These are phyloP conservation scores for Solenopsis invicta DNA, from an alignment of 1,140 invertebrate species.

Conservation along the genomic window DNA sequence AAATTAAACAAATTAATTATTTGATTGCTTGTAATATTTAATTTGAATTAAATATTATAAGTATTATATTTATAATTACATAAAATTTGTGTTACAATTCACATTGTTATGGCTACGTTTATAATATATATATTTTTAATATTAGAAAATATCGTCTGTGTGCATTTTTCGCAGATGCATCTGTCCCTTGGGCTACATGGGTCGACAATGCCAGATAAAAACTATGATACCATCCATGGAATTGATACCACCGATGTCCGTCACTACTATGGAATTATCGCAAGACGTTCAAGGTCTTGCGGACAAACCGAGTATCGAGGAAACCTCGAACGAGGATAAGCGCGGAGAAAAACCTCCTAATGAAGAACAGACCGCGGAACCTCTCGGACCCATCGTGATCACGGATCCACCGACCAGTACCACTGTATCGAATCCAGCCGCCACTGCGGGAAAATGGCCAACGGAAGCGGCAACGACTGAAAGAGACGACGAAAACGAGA, in stretches of 20 bases:
- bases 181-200: constrained; percentile 83
- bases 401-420: constrained; percentile 78
- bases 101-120: no score
- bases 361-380: constrained; percentile 75
- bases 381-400: constrained; percentile 81
- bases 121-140: background rate
- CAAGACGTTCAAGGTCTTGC: constrained; percentile 68
- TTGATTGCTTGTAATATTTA: background rate
- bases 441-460: constrained; percentile 85
- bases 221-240: constrained; percentile 82
- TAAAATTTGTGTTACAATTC: no score
- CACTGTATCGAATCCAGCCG: constrained; percentile 74
- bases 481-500: constrained; percentile 84
- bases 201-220: constrained; percentile 84
- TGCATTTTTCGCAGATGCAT: constrained; percentile 78
- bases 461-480: constrained; percentile 81
- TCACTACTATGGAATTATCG: constrained; percentile 50
- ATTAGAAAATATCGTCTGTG: background rate
- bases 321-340: constrained; percentile 65
- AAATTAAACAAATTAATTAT: background rate
- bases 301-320: constrained; percentile 65
- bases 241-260: constrained; percentile 81
- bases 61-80: no score
- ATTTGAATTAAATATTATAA: background rate
- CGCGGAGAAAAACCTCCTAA: constrained; percentile 44